Evolutionary conservation across 2,888 invertebrate species (phyloP), one percentile per base, ranked within the genome.

Genomic region (Aromia moschata): DNA sequence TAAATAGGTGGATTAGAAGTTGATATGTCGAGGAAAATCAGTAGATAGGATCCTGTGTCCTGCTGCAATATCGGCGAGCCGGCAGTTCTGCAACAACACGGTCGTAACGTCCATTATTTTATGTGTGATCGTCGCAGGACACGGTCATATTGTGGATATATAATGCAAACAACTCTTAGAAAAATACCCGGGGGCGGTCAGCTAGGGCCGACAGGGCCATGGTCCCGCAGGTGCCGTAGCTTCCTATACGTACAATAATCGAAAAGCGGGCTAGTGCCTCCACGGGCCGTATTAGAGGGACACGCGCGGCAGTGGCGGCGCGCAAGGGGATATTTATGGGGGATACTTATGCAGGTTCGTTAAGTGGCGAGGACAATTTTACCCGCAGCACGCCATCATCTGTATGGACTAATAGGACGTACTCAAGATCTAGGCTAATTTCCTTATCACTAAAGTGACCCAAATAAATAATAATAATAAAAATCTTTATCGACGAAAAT

Each of bases 81-180:
- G 58, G 58, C 55, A 60, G 61, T 58, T 62, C 58, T 56, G 55
- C 58, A 64, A 67, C 67, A 68, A 62, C 66, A 61, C 47, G 46
- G 40, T 60, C 63, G 66, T 69, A 70, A 64, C 56, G 58, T 65
- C 68, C 56, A 67, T 65, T 64, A 66, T 61, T 70, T 70, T 70
- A 70, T 69, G 68, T 61, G 59, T 58, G 65, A 61, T 64, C 51
- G 56, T 46, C 52, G 47, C 51, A 38, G 59, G 64, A 67, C 65
- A 66, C 55, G 66, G 58, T 56, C 65, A 64, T 61, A 60, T 59
- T 61, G 58, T 51, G 58, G 64, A 65, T 61, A 64, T 67, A 67
- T 72, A 72, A 71, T 71, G 70, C 70, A 70, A 70, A 70, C 71
- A 69, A 70, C 69, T 70, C 70, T 63, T 64, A 59, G 63, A 62